Evolutionary conservation across 1,140 invertebrate species (phyloP).

Genomic region (Batillaria attramentaria): DNA sequence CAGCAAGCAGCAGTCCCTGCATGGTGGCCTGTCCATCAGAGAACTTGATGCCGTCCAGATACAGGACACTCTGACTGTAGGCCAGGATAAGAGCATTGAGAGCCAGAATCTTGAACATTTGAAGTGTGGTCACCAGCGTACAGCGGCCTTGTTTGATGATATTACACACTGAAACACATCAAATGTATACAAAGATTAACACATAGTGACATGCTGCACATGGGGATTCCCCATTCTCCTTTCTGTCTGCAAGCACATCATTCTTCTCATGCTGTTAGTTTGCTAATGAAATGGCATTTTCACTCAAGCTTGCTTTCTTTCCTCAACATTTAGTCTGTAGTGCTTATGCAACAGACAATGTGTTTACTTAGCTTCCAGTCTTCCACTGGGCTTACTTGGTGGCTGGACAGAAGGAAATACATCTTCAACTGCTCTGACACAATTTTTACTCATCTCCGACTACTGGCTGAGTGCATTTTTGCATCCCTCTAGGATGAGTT

Average conservation of each 20-base stretch:
- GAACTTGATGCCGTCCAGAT: constrained; percentile 98
- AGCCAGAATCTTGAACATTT: constrained; percentile 99
- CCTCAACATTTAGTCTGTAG: no score
- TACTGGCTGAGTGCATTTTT: no score
- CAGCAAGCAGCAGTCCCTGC: constrained; percentile 91
- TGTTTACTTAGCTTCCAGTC: no score
- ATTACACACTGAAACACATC: constrained; percentile 91
- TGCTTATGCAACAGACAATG: no score
- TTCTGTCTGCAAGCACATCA: background rate
- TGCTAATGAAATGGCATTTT: no score
- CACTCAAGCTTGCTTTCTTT: no score
- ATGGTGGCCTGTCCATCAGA: constrained; percentile 97
- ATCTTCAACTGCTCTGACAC: no score
- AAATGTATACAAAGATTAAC: constrained; percentile 18
- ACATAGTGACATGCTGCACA: background rate
- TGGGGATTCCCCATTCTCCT: background rate
- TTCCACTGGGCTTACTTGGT: no score
- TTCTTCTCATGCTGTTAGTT: background rate
- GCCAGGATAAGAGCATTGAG: constrained; percentile 98
- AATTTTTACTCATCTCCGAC: no score
- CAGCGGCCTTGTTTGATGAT: constrained; percentile 99
- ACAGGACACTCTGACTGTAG: constrained; percentile 98
- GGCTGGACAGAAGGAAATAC: no score
- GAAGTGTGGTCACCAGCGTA: constrained; percentile 97
- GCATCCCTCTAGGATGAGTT: no score